These are phyloP conservation scores for Amphipyra berbera DNA, from an alignment of 2,888 invertebrate species.

Conservation along the genomic window DNA sequence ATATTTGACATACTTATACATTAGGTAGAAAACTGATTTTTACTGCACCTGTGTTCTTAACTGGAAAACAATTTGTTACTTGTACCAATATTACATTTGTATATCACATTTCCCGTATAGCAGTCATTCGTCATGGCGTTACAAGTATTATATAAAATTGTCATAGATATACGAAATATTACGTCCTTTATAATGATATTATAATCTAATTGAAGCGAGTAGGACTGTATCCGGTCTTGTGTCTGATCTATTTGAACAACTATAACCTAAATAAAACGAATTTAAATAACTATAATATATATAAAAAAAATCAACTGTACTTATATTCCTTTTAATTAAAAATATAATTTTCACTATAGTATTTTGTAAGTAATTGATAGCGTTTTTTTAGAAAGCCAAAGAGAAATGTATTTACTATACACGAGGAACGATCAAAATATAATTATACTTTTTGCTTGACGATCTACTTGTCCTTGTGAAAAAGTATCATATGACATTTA, in stretches of 20 bases:
- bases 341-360: slow-evolving; percentile 19
- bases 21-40: not conserved
- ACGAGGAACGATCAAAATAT: slow-evolving; percentile 66
- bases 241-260: not conserved
- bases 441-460: not conserved
- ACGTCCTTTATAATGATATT: too few species aligned
- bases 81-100: too few species aligned
- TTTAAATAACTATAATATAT: not conserved
- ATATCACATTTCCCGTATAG: too few species aligned
- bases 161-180: not conserved
- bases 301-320: too few species aligned
- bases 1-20: not conserved
- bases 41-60: too few species aligned
- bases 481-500: not conserved
- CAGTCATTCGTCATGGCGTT: not conserved
- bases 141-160: not conserved
- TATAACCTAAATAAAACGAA: not conserved
- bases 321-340: too few species aligned
- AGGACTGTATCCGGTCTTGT: not conserved
- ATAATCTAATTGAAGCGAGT: not conserved
- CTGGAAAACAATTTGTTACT: too few species aligned
- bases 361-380: slow-evolving; percentile 34
- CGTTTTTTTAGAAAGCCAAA: slow-evolving; percentile 52
- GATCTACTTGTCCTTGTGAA: not conserved
- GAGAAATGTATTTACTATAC: slow-evolving; percentile 40